A percentile compares a stretch with the other conserved stretches of the same genome.
phyloP scores from a whole-genome alignment of 2,797 vertebrate genomes.

The Danio aesculapii region DNA sequence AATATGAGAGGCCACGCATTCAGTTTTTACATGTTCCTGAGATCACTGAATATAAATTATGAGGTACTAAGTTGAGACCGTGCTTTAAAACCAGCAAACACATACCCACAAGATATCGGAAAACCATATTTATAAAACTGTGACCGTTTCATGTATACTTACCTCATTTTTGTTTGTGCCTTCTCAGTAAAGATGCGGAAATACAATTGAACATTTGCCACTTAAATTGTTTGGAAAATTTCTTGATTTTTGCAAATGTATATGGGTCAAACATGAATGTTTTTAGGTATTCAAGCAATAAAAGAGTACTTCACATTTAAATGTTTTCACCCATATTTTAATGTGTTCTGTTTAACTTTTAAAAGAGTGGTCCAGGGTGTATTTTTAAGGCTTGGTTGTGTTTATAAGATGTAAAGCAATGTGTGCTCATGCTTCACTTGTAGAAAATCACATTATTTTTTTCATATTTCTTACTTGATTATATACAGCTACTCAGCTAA shows the following conservation, averaged over 20 bases:
- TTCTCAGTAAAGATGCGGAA: conserved; percentile 36
- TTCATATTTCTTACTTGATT: no score
- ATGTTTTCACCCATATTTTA: no score
- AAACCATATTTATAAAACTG: conserved; percentile 43
- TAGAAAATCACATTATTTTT: no score
- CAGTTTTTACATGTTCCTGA: neutral
- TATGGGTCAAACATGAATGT: no score
- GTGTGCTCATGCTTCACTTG: no score
- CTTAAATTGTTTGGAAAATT: conserved; percentile 29
- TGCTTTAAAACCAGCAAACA: neutral
- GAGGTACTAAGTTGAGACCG: conserved; percentile 29
- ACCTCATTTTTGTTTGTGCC: conserved; percentile 58
- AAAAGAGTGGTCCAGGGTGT: no score
- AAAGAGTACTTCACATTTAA: no score
- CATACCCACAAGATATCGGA: neutral
- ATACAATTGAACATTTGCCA: conserved; percentile 22
- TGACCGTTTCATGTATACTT: conserved; percentile 50
- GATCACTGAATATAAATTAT: neutral
- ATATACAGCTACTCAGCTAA: no score
- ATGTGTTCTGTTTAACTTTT: no score
- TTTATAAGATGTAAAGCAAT: no score
- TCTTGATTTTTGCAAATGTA: neutral
- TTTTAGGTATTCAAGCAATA: no score
- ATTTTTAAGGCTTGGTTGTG: no score
- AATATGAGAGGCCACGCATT: neutral